These are phyloP conservation scores for Trogon surrucura DNA, from an alignment of 2,113 vertebrate genomes.

Conservation along the genomic window DNA sequence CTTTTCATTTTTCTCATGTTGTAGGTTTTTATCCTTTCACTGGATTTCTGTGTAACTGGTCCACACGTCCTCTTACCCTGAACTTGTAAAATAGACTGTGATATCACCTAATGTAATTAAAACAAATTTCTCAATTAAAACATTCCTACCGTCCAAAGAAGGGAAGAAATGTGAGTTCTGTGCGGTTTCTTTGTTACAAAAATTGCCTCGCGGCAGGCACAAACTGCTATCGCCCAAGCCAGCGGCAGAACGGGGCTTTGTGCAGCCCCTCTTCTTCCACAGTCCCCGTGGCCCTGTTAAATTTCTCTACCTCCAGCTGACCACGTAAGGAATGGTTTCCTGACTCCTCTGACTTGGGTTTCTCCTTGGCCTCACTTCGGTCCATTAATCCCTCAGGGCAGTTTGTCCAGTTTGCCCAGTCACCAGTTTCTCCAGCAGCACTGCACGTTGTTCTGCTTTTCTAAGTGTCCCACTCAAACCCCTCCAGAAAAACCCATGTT, in stretches of 20 bases:
- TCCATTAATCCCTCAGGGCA: rapidly evolving
- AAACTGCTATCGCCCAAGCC: neutral
- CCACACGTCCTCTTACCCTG: conserved; percentile 66
- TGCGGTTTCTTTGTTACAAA: neutral
- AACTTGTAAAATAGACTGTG: conserved; percentile 85
- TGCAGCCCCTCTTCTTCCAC: neutral
- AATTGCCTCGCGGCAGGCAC: neutral
- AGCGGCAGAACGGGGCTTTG: neutral
- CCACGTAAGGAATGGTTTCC: neutral
- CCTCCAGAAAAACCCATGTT: neutral
- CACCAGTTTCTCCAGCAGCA: rapidly evolving
- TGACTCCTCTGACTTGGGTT: neutral
- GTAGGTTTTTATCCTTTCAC: conserved; percentile 70
- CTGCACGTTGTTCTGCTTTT: neutral
- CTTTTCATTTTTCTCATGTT: conserved; percentile 53
- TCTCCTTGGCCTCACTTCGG: neutral
- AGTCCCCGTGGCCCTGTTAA: neutral
- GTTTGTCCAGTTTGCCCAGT: neutral
- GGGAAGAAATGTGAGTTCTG: conserved; percentile 17
- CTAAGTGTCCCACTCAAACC: neutral
- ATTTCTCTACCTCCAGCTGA: neutral
- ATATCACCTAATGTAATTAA: conserved; percentile 81
- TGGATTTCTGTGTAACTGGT: conserved; percentile 68
- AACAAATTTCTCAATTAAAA: conserved; percentile 78
- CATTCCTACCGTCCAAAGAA: conserved; percentile 73